Conservation (phyloP, 2,797 vertebrate species). For the Propithecus perrieri region DNA sequence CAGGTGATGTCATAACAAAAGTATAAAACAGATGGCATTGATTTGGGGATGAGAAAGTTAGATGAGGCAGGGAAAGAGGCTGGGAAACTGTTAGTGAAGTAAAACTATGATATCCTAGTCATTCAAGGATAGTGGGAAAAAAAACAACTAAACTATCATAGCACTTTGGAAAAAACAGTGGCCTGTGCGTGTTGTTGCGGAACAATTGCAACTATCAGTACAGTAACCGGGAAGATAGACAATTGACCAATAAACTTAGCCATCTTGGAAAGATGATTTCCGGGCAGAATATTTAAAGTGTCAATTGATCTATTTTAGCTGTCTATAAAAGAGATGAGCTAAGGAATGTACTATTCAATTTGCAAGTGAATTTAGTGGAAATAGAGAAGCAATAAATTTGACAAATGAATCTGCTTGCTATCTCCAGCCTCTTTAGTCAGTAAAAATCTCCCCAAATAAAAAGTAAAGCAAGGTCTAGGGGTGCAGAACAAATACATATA, state of each 20-base stretch:
- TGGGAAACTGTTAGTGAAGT: background rate
- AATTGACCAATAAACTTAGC: background rate
- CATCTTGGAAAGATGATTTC: background rate
- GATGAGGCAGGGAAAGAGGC: background rate
- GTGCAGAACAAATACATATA: background rate
- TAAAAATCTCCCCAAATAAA: background rate
- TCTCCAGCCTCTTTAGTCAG: background rate
- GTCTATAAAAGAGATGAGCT: background rate
- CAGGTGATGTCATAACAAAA: background rate
- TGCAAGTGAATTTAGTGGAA: background rate
- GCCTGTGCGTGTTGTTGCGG: background rate
- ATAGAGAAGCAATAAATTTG: background rate
- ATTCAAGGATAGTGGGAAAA: background rate
- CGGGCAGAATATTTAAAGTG: background rate
- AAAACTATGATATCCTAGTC: background rate
- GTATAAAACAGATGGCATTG: background rate
- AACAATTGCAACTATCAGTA: background rate
- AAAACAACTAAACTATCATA: background rate
- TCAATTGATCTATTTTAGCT: background rate
- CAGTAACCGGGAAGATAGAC: background rate
- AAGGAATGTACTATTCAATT: background rate
- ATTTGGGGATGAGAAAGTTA: background rate
- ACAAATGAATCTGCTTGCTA: background rate
- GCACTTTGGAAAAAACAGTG: background rate
- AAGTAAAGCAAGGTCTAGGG: background rate